Evolutionary conservation across 1,140 invertebrate species (phyloP), one percentile per base, ranked within the genome.

Genomic region (Bombyx mandarina): DNA sequence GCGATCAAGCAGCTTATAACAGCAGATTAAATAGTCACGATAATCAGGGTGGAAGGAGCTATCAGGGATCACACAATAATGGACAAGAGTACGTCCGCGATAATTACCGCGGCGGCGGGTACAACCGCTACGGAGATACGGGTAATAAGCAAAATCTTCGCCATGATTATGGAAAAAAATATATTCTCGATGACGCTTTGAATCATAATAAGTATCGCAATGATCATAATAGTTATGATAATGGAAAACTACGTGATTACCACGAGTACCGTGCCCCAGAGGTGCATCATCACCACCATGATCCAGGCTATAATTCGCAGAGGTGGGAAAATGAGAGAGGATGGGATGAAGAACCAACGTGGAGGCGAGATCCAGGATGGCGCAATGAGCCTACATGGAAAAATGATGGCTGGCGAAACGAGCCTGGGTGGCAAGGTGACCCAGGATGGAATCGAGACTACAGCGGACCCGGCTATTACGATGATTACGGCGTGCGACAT

Each of bases 1-100:
- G 88, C 10, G 89, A 89, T 63, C 84, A 89, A 64, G 80, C 81
- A 6, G 83, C 84, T 44, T 89, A 89, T 47, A 89, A 90, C 43
- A 89, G 82, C 59, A 79, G 73, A 54, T 71, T 84, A 48, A 88
- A 88, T 45, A 80, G 69, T 59, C 77, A 89, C 63, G 82, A 90
- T 63, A 84, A 89, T 65, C 78, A 88, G 47, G 76, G 75, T 42
- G 75, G 80, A 5, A 80, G 89, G 57, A 82, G 73, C 7, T 89
- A 90, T 50, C 85, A 86, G 45, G 88, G 88, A 26, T 79, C 76
- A 6, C 81, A 86, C 65, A 78, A 86, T 45, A 89, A 90, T 51
- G 81, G 73, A 10, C 75, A 84, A 45, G 76, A 84, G 42, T 73
- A 81, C 57, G 64, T 74, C 44, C 63, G 69, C 48, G 82, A 89